phyloP scores from a whole-genome alignment of 2,113 vertebrate genomes.

The Ammospiza caudacuta region DNA sequence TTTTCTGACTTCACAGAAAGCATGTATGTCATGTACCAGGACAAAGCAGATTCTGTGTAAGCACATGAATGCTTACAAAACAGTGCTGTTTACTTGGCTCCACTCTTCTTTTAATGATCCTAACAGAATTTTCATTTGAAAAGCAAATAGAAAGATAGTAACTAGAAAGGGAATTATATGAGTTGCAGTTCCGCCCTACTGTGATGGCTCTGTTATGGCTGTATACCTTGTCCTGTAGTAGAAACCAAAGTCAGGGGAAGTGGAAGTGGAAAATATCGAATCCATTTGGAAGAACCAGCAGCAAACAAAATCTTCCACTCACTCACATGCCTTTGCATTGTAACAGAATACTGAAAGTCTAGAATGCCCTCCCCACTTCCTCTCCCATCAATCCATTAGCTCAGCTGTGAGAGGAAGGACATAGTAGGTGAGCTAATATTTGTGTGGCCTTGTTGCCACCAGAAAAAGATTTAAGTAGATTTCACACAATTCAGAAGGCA shows the following conservation, averaged over 20 bases:
- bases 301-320: not conserved
- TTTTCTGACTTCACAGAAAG: not conserved
- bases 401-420: not conserved
- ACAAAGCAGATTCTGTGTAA: not conserved
- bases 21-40: not conserved
- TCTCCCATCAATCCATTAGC: not conserved
- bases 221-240: not conserved
- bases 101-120: not conserved
- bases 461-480: not conserved
- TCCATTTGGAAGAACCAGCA: not conserved
- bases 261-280: not conserved
- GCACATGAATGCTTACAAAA: not conserved
- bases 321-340: not conserved
- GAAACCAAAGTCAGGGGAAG: not conserved
- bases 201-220: not conserved
- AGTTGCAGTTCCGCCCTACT: not conserved
- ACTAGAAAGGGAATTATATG: not conserved
- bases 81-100: not conserved
- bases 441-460: not conserved
- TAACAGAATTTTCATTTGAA: not conserved
- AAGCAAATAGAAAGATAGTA: not conserved
- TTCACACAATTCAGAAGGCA: not conserved
- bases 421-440: not conserved
- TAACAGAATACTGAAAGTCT: not conserved
- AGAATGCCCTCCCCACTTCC: not conserved